These are phyloP conservation scores for Nomada ruficornis DNA, from an alignment of 2,888 invertebrate species.

Conservation along the genomic window DNA sequence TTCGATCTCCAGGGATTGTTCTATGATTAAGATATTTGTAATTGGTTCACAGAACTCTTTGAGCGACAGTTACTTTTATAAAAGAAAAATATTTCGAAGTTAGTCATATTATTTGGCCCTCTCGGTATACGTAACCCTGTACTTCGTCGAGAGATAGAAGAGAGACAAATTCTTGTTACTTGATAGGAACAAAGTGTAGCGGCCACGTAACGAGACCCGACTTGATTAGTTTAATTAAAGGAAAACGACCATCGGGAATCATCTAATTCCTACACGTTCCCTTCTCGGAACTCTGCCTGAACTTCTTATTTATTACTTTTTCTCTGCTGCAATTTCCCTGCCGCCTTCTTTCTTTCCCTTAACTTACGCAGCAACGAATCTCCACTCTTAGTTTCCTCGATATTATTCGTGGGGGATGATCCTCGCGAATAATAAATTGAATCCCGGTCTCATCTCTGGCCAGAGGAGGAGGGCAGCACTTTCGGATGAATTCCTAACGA, in stretches of 20 bases:
- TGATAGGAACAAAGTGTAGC: not conserved
- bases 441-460: constrained; percentile 62
- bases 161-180: not conserved
- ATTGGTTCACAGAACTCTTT: no score
- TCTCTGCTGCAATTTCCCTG: constrained; percentile 6
- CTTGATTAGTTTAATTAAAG: constrained; percentile 37
- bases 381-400: constrained; percentile 56
- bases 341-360: not conserved
- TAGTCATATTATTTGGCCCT: no score
- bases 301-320: constrained; percentile 25
- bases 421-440: constrained; percentile 66
- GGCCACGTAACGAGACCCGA: not conserved
- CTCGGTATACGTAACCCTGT: no score
- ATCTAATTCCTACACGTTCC: constrained; percentile 4
- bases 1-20: no score
- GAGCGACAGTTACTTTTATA: no score
- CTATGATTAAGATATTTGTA: no score
- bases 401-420: constrained; percentile 59
- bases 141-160: not conserved
- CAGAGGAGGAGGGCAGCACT: constrained; percentile 48
- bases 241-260: constrained; percentile 10
- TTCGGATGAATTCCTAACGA: constrained; percentile 63
- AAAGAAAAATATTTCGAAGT: no score
- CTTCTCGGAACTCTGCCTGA: not conserved
- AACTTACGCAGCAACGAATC: constrained; percentile 19